Conservation (phyloP, 2,797 vertebrate species). For the Pipistrellus kuhlii region DNA sequence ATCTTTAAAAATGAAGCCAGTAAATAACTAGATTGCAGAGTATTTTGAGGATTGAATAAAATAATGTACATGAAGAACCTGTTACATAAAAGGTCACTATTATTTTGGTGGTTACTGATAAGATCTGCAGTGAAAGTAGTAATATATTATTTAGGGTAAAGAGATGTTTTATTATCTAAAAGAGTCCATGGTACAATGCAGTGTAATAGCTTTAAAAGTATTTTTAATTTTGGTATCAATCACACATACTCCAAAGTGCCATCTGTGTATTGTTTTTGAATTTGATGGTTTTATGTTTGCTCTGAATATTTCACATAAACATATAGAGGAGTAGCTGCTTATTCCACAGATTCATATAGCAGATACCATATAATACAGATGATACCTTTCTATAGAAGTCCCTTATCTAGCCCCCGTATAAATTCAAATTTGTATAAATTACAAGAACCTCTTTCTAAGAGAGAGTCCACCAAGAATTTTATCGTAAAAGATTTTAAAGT, state of each 20-base stretch:
- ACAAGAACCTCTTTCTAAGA: not conserved
- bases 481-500: conserved; percentile 10
- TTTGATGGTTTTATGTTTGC: conserved; percentile 1
- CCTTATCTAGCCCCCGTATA: not conserved
- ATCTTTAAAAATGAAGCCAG: conserved; percentile 33
- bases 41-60: not conserved
- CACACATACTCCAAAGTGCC: not conserved
- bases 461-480: conserved; percentile 22
- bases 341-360: not conserved
- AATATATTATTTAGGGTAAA: not conserved
- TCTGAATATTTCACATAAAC: not conserved
- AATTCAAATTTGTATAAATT: conserved; percentile 40
- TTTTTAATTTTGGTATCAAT: not conserved
- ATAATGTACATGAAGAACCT: not conserved
- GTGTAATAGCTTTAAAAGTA: not conserved
- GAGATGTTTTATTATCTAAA: not conserved
- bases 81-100: not conserved
- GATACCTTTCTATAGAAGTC: not conserved
- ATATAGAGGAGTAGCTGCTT: not conserved
- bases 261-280: conserved; percentile 24
- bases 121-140: not conserved
- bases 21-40: not conserved
- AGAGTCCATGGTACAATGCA: not conserved
- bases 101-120: not conserved
- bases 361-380: not conserved